phyloP scores from a whole-genome alignment of 2,113 vertebrate species.

The Glareola pratincola region DNA sequence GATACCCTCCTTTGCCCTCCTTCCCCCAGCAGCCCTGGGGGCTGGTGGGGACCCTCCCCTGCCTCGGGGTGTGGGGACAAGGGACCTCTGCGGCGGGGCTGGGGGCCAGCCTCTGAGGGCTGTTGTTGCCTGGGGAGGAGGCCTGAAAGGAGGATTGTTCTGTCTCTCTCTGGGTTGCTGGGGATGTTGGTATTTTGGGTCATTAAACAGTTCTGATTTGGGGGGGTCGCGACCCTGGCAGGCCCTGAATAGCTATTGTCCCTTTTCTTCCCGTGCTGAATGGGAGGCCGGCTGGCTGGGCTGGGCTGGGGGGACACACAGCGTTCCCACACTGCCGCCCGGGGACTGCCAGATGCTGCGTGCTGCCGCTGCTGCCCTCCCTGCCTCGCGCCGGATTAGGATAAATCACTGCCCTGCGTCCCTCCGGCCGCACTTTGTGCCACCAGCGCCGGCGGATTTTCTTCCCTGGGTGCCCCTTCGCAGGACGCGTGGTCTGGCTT shows the following conservation, averaged over 20 bases:
- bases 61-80: background rate
- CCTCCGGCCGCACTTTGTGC: background rate
- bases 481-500: background rate
- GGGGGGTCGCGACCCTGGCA: constrained; percentile 74
- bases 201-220: constrained; percentile 75
- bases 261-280: constrained; percentile 77
- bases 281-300: constrained; percentile 62
- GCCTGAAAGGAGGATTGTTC: constrained; percentile 77
- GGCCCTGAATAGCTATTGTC: constrained; percentile 79
- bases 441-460: fast-evolving
- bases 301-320: background rate
- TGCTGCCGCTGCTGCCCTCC: background rate
- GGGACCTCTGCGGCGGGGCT: background rate
- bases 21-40: background rate
- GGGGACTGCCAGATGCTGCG: constrained; percentile 54
- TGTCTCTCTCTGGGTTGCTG: constrained; percentile 52
- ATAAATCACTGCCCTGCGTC: background rate
- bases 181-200: constrained; percentile 80
- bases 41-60: background rate
- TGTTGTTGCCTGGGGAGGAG: constrained; percentile 22
- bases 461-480: background rate
- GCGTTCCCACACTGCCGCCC: constrained; percentile 68
- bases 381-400: background rate
- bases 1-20: background rate
- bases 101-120: background rate